Evolutionary conservation across 2,888 invertebrate species (phyloP), one percentile per base, ranked within the genome.

Genomic region (Ernsta delagoae): DNA sequence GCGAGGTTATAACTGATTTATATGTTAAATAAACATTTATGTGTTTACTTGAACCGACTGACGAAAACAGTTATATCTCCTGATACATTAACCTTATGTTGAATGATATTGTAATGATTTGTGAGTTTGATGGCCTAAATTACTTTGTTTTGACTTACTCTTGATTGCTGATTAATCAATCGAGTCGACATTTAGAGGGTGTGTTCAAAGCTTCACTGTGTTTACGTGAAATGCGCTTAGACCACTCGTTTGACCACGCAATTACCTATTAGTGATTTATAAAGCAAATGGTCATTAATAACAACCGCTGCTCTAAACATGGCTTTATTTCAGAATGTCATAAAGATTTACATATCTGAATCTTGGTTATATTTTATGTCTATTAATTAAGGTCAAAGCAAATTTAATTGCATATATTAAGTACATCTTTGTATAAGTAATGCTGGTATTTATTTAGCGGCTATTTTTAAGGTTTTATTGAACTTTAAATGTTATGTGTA

Each of bases 71-170:
- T 59, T 31, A 66, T 65, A 53, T 66, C 41, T 53, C 59, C 41
- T 60, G 66, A 60, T 66, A 66, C 53, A 66, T 53, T 60, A 54
- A 45, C 53, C 60, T 36, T 43, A n/a, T 50, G 53, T 60, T 3
- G 43, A 59, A 34, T 12, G 31, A 60, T 60, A 54, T 56, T 34
- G 36, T 53, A 53, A 9, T 65, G 16, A 60, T 39, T 59, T 60
- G 61, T 24, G 9, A 56, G 16, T 56, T 39, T 39, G 7, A 57
- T 57, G 68, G 68, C 68, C 68, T 68, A 61, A 61, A 24, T 48
- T 34, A 57, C 43, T n/a, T 43, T 41, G 8, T 41, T 59, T 54
- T 54, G 8, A 54, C 31, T 54, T 6, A 54, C 4, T 4, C n/a
- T n/a, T n/a, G n/a, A n/a, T n/a, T n/a, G n/a, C 1, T 24, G 24